Conservation (phyloP, 2,113 vertebrate genomes). For the Lagopus leucura region DNA sequence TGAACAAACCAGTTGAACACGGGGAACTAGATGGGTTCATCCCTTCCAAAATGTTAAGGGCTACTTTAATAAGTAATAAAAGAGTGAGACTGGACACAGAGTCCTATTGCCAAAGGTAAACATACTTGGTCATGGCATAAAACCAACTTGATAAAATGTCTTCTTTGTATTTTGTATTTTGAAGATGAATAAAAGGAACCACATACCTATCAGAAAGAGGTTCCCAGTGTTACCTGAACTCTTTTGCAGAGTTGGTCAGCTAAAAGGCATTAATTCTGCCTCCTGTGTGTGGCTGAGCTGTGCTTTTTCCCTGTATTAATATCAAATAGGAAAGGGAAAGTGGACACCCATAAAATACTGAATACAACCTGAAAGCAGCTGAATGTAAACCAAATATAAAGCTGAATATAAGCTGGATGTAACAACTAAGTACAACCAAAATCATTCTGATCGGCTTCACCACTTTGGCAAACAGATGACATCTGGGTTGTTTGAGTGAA, state of each 20-base stretch:
- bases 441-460: conserved; percentile 11
- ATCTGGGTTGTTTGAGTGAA: conserved; percentile 37
- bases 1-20: not conserved
- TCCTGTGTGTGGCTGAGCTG: not conserved
- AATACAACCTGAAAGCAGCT: conserved; percentile 5
- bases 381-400: conserved; percentile 8
- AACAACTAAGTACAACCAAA: not conserved
- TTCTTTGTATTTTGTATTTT: not conserved
- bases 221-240: not conserved
- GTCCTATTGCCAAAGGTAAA: not conserved
- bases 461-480: conserved; percentile 21
- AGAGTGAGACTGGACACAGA: not conserved
- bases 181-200: not conserved
- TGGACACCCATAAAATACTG: not conserved
- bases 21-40: not conserved
- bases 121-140: not conserved
- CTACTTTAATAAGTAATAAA: not conserved
- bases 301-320: not conserved
- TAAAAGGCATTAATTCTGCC: not conserved
- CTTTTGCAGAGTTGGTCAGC: not conserved
- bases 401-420: not conserved
- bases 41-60: not conserved
- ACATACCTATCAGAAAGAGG: not conserved
- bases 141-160: not conserved
- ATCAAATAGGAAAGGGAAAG: conserved; percentile 31